Evolutionary conservation across 2,113 vertebrate genomes (phyloP).

Genomic region (Heterocephalus glaber): DNA sequence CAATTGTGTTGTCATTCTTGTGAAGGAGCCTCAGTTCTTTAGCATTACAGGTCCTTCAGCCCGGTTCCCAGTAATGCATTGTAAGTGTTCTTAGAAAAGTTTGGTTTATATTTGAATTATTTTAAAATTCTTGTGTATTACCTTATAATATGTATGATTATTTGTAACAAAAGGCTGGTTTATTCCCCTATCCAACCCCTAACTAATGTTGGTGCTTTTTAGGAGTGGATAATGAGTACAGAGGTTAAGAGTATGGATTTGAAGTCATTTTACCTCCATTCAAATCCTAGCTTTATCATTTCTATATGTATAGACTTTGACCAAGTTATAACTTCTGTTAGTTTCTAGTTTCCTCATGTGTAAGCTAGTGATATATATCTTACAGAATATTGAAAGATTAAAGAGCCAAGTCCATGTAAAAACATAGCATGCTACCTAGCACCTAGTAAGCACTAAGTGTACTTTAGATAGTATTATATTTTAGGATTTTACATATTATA

Average conservation of each 20-base stretch:
- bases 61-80: background rate
- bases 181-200: background rate
- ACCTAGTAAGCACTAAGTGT: background rate
- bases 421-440: background rate
- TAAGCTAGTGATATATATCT: background rate
- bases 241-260: background rate
- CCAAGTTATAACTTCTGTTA: background rate
- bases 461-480: background rate
- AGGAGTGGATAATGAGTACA: background rate
- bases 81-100: background rate
- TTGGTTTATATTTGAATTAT: background rate
- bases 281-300: background rate
- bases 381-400: background rate
- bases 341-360: constrained; percentile 36
- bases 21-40: background rate
- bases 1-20: background rate
- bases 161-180: background rate
- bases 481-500: constrained; percentile 21
- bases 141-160: background rate
- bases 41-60: background rate
- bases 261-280: background rate
- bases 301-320: background rate
- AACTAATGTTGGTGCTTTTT: background rate
- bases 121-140: background rate
- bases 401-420: background rate